Evolutionary conservation across 2,113 vertebrate species (phyloP), one percentile per base, ranked within the genome.

Genomic region (Puntigrus tetrazona): DNA sequence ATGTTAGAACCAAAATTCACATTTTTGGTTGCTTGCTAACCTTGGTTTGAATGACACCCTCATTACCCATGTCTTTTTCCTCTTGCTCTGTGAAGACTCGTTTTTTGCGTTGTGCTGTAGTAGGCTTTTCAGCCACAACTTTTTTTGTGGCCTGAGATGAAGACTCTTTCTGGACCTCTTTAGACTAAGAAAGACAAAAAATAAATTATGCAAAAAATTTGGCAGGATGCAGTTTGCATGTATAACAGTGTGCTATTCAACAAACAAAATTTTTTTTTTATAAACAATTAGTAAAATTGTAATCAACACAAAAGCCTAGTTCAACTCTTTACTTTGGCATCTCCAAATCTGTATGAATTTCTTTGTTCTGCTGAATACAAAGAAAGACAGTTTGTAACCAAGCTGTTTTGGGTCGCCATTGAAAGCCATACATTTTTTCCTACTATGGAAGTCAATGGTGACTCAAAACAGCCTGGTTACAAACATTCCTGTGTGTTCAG

Each of bases 151-250:
- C 80, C 61, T 78, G 83, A 38, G 82, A 57, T 38, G 78, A 85
- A 3, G 87, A 85, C 78, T 89, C 88, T 87, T 36, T 88, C 67
- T 89, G 86, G 85, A 70, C 87, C 59, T 90, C 92, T 84, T 72
- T 76, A 86, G 92, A 92, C 92, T 93, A 50, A n/a, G 47, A 52
- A 41, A 22, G 61, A 83, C 25, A 9, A 29, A 29, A 83, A 52
- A 34, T n/a, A 18, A 76, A 2, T 55, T 55, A 50, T 3, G 13
- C 5, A 50, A 50, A 47, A 29, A 63, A 20, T n/a, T 59, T 14
- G 67, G 67, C 34, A 38, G 2, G 38, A 43, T 72, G 20, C 29
- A 67, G 13, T 43, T 25, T 14, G 47, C 52, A n/a, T 0, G 16
- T 8, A 20, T 29, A 29, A 29, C 0, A 50, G 25, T 9, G 31